Evolutionary conservation across 2,113 vertebrate species (phyloP).

Genomic region (Notechis scutatus): DNA sequence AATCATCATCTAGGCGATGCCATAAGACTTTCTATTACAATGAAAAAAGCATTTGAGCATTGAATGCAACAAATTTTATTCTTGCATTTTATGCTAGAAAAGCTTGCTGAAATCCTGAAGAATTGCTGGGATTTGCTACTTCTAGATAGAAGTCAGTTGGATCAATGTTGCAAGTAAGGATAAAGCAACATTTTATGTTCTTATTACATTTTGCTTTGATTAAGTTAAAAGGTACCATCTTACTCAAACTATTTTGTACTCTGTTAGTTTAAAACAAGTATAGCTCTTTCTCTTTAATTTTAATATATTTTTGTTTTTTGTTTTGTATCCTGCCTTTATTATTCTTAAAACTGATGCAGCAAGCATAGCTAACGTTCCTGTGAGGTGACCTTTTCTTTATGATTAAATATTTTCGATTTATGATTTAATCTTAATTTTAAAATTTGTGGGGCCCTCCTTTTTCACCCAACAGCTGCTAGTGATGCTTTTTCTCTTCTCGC

Average conservation of each 20-base stretch:
- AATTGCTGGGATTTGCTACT: neutral
- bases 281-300: neutral
- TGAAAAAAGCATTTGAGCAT: neutral
- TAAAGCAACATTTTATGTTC: neutral
- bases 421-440: neutral
- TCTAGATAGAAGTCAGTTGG: neutral
- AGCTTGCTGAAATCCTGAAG: neutral
- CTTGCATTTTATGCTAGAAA: neutral
- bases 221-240: neutral
- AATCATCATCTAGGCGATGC: neutral
- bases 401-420: neutral
- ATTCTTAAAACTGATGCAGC: neutral
- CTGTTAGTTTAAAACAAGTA: neutral
- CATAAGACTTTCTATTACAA: neutral
- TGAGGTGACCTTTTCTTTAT: neutral
- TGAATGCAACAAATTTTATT: neutral
- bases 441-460: neutral
- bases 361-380: neutral
- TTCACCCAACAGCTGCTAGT: neutral
- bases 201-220: neutral
- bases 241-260: neutral
- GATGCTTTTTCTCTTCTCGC: neutral
- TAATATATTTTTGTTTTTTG: neutral
- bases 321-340: neutral
- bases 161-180: neutral